Percentiles rank a stretch among this genome's conserved stretches.
phyloP scores from a whole-genome alignment of 2,113 vertebrate genomes.

The Gasterosteus aculeatus region DNA sequence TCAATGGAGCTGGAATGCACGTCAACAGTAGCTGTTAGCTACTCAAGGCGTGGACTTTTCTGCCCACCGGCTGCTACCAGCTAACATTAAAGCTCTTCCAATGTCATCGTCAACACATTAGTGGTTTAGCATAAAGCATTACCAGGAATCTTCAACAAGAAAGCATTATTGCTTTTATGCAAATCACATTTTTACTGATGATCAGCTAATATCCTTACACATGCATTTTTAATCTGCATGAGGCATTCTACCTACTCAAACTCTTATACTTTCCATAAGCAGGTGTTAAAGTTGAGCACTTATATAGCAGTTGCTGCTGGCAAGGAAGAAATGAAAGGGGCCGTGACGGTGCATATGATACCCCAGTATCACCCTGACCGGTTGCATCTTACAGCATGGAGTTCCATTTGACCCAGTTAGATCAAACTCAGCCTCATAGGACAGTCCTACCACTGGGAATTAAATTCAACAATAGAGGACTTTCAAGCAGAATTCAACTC shows the following conservation, averaged over 20 bases:
- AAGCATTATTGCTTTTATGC: neutral
- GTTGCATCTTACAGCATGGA: neutral
- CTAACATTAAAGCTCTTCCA: no score
- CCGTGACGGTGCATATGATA: neutral
- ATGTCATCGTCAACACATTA: no score
- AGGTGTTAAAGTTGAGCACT: neutral
- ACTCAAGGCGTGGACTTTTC: no score
- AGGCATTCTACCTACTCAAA: neutral
- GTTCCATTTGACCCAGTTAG: neutral
- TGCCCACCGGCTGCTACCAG: no score
- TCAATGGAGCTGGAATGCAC: no score
- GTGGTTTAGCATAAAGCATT: neutral
- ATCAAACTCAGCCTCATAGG: constrained; percentile 6
- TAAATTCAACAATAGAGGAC: constrained; percentile 1
- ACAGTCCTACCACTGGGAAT: neutral
- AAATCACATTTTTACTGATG: neutral
- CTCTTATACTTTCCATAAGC: neutral
- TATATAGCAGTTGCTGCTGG: neutral
- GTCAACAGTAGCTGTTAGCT: no score
- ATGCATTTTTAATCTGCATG: neutral
- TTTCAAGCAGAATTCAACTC: constrained; percentile 12
- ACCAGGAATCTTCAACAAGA: neutral
- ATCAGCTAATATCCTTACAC: neutral
- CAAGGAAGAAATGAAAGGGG: neutral
- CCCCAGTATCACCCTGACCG: neutral